Evolutionary conservation across 1,140 invertebrate species (phyloP).

Genomic region (Drosophila melanogaster): Release_6_plus_ISO1_MT NT_033777.3:6720001-6720500

Average conservation of each 20-base stretch:
- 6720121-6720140: constrained; percentile 70
- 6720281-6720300: too few relatives aligned
- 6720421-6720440: constrained; percentile 58
- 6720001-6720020: constrained; percentile 37
- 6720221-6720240: not conserved
- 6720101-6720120: constrained; percentile 60
- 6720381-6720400: constrained; percentile 1
- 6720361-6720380: too few relatives aligned
- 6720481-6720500: constrained; percentile 79
- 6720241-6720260: not conserved
- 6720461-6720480: constrained; percentile 24
- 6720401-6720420: constrained; percentile 56
- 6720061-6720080: constrained; percentile 54
- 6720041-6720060: constrained; percentile 41
- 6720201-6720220: constrained; percentile 21
- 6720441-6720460: constrained; percentile 19
- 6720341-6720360: too few relatives aligned
- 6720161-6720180: constrained; percentile 44
- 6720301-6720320: too few relatives aligned
- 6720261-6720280: too few relatives aligned
- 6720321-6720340: too few relatives aligned
- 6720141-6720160: constrained; percentile 56
- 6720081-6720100: constrained; percentile 27
- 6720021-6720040: constrained; percentile 30
- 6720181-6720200: constrained; percentile 61